phyloP scores from a whole-genome alignment of 1,140 invertebrate genomes.

The Eulimnadia texana region DNA sequence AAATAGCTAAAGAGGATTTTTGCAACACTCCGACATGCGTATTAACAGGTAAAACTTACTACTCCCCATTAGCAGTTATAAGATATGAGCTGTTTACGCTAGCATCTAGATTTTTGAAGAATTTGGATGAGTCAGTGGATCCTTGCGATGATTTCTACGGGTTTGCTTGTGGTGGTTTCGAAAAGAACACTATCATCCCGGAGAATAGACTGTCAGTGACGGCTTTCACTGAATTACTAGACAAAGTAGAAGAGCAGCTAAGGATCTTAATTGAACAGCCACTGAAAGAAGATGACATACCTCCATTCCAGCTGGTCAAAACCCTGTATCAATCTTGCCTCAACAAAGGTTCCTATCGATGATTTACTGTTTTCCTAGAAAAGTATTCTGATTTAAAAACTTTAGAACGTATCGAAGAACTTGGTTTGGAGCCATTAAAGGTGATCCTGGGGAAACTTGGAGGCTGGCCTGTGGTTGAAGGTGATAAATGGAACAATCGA shows the following conservation, averaged over 20 bases:
- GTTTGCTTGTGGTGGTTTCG: conserved; percentile 56
- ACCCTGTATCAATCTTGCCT: conserved; percentile 69
- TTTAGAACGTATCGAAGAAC: conserved; percentile 51
- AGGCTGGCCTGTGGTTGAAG: conserved; percentile 78
- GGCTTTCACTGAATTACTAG: conserved; percentile 61
- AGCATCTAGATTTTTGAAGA: conserved; percentile 38
- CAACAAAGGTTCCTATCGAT: conserved; percentile 49
- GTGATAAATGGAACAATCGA: conserved; percentile 51
- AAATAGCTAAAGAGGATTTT: background rate
- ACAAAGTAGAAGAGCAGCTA: conserved; percentile 61
- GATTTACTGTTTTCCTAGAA: too few relatives aligned
- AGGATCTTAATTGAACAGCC: conserved; percentile 55
- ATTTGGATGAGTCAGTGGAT: conserved; percentile 58
- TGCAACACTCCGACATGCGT: background rate
- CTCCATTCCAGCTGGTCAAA: conserved; percentile 57
- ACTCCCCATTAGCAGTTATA: too few relatives aligned
- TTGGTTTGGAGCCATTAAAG: conserved; percentile 51
- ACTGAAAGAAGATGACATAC: conserved; percentile 39
- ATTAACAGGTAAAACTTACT: background rate
- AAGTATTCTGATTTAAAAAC: background rate
- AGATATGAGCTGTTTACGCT: background rate
- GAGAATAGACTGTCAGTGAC: conserved; percentile 65
- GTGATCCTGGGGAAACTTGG: conserved; percentile 59
- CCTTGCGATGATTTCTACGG: conserved; percentile 86
- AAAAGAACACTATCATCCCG: conserved; percentile 54